Evolutionary conservation across 2,888 invertebrate genomes (phyloP).

Genomic region (Alloscopus bannaensis): DNA sequence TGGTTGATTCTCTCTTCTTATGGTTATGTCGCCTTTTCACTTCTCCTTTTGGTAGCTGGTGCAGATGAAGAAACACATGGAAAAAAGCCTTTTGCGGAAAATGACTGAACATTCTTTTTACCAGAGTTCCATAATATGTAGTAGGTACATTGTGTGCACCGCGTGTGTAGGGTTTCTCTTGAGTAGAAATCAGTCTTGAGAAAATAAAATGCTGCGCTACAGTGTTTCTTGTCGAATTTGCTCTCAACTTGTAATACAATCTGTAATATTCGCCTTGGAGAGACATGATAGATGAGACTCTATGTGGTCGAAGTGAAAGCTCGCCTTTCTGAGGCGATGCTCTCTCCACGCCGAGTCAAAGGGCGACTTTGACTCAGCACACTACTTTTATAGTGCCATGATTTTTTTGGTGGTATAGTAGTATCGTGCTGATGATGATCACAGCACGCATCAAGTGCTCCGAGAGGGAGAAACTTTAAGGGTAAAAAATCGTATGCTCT

Average conservation of each 20-base stretch:
- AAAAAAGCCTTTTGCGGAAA: no score
- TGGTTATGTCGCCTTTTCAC: neutral
- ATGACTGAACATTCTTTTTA: no score
- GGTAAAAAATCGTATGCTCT: neutral
- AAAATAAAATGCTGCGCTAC: neutral
- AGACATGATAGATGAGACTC: constrained; percentile 3
- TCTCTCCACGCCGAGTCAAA: constrained; percentile 40
- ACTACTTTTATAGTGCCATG: constrained; percentile 3
- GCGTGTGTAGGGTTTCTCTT: no score
- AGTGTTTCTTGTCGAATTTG: neutral
- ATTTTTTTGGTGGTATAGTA: neutral
- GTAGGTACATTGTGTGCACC: no score
- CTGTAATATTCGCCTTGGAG: constrained; percentile 5
- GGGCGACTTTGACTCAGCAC: constrained; percentile 38
- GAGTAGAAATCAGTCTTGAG: neutral
- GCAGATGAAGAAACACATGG: neutral
- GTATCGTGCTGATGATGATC: constrained; percentile 8
- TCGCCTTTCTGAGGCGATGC: neutral
- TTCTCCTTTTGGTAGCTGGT: neutral
- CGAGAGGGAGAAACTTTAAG: neutral
- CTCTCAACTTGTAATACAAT: constrained; percentile 21
- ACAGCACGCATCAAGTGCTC: constrained; percentile 23
- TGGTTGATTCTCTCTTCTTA: neutral
- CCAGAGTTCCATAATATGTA: no score
- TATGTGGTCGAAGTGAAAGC: constrained; percentile 1